Evolutionary conservation across 2,113 vertebrate species (phyloP).

Genomic region (Phylloscopus trochilus): DNA sequence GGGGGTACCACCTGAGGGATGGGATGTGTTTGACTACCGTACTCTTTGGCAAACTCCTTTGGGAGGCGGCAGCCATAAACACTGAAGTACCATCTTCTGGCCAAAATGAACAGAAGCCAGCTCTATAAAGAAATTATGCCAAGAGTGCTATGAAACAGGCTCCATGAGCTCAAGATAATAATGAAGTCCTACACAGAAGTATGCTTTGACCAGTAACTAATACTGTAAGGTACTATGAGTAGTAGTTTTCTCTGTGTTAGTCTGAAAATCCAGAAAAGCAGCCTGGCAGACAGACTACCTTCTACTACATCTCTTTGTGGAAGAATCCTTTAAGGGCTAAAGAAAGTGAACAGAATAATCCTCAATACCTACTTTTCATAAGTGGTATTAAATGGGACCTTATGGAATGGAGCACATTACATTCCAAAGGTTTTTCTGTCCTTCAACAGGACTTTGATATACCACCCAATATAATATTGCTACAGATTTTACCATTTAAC

Average conservation of each 20-base stretch:
- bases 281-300: not conserved
- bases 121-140: not conserved
- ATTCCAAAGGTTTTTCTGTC: not conserved
- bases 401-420: not conserved
- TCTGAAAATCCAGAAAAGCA: not conserved
- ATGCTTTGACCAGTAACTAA: not conserved
- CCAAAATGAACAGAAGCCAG: not conserved
- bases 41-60: not conserved
- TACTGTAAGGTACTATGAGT: not conserved
- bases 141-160: not conserved
- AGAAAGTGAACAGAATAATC: not conserved
- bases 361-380: not conserved
- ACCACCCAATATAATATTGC: not conserved
- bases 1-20: not conserved
- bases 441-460: not conserved
- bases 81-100: not conserved
- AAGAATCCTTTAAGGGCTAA: not conserved
- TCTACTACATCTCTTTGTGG: not conserved
- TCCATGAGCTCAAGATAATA: not conserved
- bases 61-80: not conserved
- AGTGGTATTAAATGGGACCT: not conserved
- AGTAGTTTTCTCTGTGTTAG: not conserved
- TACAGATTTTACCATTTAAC: not conserved
- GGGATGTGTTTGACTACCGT: not conserved
- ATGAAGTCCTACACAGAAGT: not conserved